Evolutionary conservation across 2,888 invertebrate species (phyloP).

Genomic region (Apoda limacodes): DNA sequence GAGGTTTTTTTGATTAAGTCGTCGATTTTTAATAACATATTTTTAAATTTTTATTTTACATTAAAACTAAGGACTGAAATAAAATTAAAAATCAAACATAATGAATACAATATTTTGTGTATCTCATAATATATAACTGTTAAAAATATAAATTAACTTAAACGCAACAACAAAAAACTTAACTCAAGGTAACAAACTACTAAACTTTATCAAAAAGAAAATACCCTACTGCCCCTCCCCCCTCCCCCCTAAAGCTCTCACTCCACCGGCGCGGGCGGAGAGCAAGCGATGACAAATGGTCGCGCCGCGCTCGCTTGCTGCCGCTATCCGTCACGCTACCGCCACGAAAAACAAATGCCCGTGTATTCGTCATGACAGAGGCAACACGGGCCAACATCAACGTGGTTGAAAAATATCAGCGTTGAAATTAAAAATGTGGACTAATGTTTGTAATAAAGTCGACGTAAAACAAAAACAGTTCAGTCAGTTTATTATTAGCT

Average conservation of each 20-base stretch:
- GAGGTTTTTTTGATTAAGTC: too few relatives aligned
- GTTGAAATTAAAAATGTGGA: not conserved
- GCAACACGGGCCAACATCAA: conserved; percentile 15
- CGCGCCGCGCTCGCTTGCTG: conserved; percentile 22
- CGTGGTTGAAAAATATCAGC: not conserved
- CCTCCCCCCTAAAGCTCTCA: conserved; percentile 1
- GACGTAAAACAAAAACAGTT: too few relatives aligned
- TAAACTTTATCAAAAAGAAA: conserved; percentile 17
- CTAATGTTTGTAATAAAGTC: too few relatives aligned
- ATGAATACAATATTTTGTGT: too few relatives aligned
- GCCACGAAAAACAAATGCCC: conserved; percentile 28
- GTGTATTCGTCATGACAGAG: conserved; percentile 26
- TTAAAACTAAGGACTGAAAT: too few relatives aligned
- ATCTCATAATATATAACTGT: too few relatives aligned
- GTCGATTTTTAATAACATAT: too few relatives aligned
- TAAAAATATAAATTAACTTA: too few relatives aligned
- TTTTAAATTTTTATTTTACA: too few relatives aligned
- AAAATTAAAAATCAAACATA: too few relatives aligned
- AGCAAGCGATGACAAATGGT: conserved; percentile 5
- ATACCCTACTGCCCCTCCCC: conserved; percentile 7
- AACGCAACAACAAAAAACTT: too few relatives aligned
- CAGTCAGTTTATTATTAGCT: too few relatives aligned
- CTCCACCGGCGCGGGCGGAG: conserved; percentile 1
- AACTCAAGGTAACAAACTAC: conserved; percentile 14
- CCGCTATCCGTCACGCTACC: conserved; percentile 27